Base-by-base conservation (phyloP, 2,113 vertebrate species). In the Mus pahari region DNA sequence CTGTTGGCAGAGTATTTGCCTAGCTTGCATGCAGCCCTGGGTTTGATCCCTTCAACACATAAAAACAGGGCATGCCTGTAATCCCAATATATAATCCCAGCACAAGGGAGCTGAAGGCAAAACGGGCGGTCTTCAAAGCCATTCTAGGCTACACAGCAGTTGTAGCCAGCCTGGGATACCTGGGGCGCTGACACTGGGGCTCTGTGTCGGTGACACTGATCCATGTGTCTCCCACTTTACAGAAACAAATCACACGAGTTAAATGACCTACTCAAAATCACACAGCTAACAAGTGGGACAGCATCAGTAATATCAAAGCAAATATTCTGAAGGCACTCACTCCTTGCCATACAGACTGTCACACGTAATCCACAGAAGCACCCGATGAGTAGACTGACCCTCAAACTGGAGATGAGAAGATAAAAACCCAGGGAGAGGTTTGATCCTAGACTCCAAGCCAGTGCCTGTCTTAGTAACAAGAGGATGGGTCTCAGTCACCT, bases 181-280 rank as follows among this genome's bases (percentile, higher is more conserved):
- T 10, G 60, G 31, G 28, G 26, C 28, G 24, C 58, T 62, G n/a
- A 31, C 58, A 31, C 58, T 28, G 55, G 90, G 78, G 55, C 28
- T 92, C 58, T 36, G 11, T 42, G 73, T 92, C 5, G 68, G 39
- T 33, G 28, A 58, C 5, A 19, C 55, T 19, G 60, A 92, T 4
- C 24, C 17, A 2, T 86, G 14, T 33, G 28, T 71, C 60, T 17
- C 50, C 75, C 90, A 82, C 84, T 87, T 92, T 58, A 92, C 5
- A 96, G 75, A 90, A 83, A 73, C 7, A 95, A 36, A 66, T 64
- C 84, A 71, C 89, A 83, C 16, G 55, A 16, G 68, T 83, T 58
- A 88, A 94, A 74, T 70, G 74, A 94, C 60, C 77, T 86, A 36
- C 20, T 82, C 58, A 78, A 33, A 75, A 89, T 79, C 71, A 92